Evolutionary conservation across 2,888 invertebrate species (phyloP).

Genomic region (Sisyra terminalis): DNA sequence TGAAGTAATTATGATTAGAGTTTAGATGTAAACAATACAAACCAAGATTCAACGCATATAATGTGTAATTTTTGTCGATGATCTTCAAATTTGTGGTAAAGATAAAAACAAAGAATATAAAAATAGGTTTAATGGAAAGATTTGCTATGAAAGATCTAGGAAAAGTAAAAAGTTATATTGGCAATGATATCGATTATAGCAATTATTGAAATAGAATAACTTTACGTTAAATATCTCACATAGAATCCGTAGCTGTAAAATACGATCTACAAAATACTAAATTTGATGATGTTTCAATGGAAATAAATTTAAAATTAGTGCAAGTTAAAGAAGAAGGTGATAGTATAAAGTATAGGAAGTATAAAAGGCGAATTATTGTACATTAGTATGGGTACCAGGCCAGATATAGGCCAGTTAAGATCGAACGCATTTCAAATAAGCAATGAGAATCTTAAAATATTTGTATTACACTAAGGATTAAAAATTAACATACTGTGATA

Average conservation of each 20-base stretch:
- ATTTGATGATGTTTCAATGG: constrained; percentile 2
- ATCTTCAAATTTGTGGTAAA: too few species aligned
- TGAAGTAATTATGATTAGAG: constrained; percentile 9
- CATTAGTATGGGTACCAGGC: constrained; percentile 18
- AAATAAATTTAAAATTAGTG: constrained; percentile 11
- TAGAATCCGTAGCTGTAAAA: background rate
- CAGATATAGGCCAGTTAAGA: constrained; percentile 18
- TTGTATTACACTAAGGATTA: constrained; percentile 15
- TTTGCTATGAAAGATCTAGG: background rate
- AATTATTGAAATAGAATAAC: background rate
- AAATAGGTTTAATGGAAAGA: background rate
- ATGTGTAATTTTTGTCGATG: too few species aligned
- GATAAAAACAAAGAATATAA: too few species aligned
- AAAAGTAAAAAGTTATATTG: background rate
- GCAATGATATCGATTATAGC: background rate
- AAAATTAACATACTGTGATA: constrained; percentile 13
- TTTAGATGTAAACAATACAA: constrained; percentile 6
- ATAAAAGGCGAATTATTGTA: too few species aligned
- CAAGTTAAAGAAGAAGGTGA: constrained; percentile 7
- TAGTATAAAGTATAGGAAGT: constrained; percentile 14
- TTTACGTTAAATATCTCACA: background rate
- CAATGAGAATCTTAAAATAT: constrained; percentile 18
- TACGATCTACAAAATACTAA: background rate
- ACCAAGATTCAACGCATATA: constrained; percentile 6
- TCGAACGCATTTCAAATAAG: constrained; percentile 14